Evolutionary conservation across 2,113 vertebrate species (phyloP), one percentile per base, ranked within the genome.

Genomic region (Connochaetes taurinus): DNA sequence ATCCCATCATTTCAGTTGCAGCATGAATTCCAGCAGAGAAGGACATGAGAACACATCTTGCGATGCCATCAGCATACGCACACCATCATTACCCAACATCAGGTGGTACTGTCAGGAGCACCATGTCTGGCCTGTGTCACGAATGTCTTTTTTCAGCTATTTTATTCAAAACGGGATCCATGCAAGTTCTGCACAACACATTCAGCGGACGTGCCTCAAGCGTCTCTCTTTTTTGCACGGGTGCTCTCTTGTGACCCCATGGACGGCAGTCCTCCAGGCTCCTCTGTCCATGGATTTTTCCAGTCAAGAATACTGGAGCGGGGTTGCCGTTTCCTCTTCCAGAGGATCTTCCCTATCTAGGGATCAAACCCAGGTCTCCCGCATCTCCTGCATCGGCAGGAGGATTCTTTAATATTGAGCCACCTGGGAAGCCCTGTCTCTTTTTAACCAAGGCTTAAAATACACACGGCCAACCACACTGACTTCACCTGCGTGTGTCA

Each of bases 401-500:
- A 25, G 21, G 40, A 43, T 7, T 76, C 21, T 76, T 43, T 14
- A 40, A 25, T 43, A 43, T 25, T 43, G 71, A 76, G 71, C 71
- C 36, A 25, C 36, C 36, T 40, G 36, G 36, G 11, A 43, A 43
- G 36, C 23, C 71, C 71, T 25, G 23, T 74, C 36, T 76, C n/a
- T 71, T 71, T 27, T 36, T 19, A 93, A 90, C 17, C 1, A 9
- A 95, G 19, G 3, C 4, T 81, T 62, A 81, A 90, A 74, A 36
- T 57, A 13, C 33, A 50, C 3, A 6, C 1, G 17, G 0, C 23
- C 3, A 50, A 60, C 7, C 19, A 29, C 19, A 25, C 31, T n/a
- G 19, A 62, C 43, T 95, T 83, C 62, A 53, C 62, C 11, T 55
- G 23, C 6, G 9, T 55, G 10, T 29, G 52, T 43, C 29, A 7